Base-by-base conservation (phyloP, 2,888 invertebrate genomes). In the Cataglyphis albicans region DNA sequence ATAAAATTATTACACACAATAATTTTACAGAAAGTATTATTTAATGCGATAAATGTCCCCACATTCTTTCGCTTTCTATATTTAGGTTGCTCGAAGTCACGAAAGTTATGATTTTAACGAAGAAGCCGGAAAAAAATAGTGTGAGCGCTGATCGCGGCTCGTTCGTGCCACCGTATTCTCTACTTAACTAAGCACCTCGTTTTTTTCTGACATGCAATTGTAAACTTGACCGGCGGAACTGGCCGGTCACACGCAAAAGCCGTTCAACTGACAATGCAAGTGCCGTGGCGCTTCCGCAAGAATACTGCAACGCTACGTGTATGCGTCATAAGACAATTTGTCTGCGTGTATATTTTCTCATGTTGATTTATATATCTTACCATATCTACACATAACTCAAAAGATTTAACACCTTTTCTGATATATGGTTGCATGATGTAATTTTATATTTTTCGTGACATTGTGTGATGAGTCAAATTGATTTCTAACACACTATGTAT, bases 171-270 rank as follows among this genome's bases (percentile, higher is more conserved):
- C 44, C 38, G 21, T 68, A 44, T 83, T 80, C 68, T 83, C 68
- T 44, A 55, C 15, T 75, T 80, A 85, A 83, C 83, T 44, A 73
- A 76, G 25, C 44, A 57, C 74, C 78, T 83, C 82, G 59, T 38
- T 83, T 80, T 84, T 88, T 85, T 88, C 88, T 82, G 64, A 83
- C 87, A 63, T 87, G 88, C 89, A 84, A 87, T 84, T 86, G 89
- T 84, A 90, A 89, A 89, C 87, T 89, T 90, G 88, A 90, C 86
- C 87, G 84, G 80, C 83, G 76, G 84, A 86, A 89, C 86, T 76
- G 70, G 41, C 70, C 74, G 68, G 67, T 74, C 84, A 86, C 91
- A 88, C 90, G 91, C 91, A 86, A 91, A 90, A 86, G 86, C 85
- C 78, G 84, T 87, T 89, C 83, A 63, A 82, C 86, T 85, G 87